phyloP scores from a whole-genome alignment of 2,888 invertebrate species.

The Microctonus hyperodae region DNA sequence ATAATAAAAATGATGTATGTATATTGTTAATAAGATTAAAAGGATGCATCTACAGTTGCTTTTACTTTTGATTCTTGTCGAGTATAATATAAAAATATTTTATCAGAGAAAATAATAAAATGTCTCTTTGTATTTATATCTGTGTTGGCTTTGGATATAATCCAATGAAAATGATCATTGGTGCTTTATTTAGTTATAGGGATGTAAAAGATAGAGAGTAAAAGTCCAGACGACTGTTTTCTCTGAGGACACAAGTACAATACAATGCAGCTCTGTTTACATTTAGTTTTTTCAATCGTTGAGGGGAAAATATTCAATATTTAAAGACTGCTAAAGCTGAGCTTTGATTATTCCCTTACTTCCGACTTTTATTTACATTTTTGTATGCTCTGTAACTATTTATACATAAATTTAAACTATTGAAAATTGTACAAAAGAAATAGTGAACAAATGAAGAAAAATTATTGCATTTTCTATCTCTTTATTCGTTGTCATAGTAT shows the following conservation, averaged over 20 bases:
- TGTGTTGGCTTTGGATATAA: conserved; percentile 46
- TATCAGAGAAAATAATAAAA: too few species aligned
- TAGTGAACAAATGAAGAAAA: not conserved
- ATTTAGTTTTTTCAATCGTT: conserved; percentile 31
- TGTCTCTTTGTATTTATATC: not conserved
- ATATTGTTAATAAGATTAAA: not conserved
- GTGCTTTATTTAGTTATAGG: conserved; percentile 51
- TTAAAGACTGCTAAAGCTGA: conserved; percentile 39
- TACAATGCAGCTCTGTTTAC: conserved; percentile 37
- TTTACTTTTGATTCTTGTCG: not conserved
- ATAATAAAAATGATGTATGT: conserved; percentile 10
- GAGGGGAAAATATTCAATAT: conserved; percentile 35
- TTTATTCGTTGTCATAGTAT: not conserved
- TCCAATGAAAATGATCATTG: conserved; percentile 55
- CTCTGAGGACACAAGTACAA: conserved; percentile 30
- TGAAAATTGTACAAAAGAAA: not conserved
- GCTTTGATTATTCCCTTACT: not conserved
- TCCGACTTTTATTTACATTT: conserved; percentile 1
- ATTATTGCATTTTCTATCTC: not conserved
- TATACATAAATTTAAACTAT: not conserved
- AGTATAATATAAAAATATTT: too few species aligned
- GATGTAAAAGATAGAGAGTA: conserved; percentile 31
- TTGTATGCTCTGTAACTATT: too few species aligned
- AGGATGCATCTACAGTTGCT: not conserved
- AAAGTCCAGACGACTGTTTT: conserved; percentile 41